phyloP scores from a whole-genome alignment of 2,888 invertebrate species.

The Tetramorium bicarinatum region DNA sequence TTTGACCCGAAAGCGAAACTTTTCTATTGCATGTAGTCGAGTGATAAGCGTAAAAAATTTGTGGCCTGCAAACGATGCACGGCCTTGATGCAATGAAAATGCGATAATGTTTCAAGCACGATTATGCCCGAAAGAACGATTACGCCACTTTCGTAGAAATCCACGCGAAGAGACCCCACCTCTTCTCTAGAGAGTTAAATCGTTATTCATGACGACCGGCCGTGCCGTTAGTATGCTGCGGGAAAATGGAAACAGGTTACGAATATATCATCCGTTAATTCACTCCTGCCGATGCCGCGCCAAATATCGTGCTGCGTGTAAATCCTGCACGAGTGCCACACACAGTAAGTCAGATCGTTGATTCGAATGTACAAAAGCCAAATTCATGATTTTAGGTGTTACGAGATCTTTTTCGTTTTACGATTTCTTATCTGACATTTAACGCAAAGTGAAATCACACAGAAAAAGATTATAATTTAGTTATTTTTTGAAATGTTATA shows the following conservation, averaged over 20 bases:
- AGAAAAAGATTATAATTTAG: background rate
- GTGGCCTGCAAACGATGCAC: background rate
- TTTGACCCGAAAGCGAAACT: slow-evolving; percentile 12
- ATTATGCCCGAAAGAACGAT: slow-evolving; percentile 48
- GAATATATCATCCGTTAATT: slow-evolving; percentile 57
- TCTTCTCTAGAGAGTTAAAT: slow-evolving; percentile 45
- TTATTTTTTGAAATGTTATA: background rate
- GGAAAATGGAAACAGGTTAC: slow-evolving; percentile 55
- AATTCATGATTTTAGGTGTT: slow-evolving; percentile 4
- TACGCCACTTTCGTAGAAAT: slow-evolving; percentile 48
- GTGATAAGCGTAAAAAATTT: slow-evolving; percentile 10
- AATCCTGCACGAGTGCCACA: slow-evolving; percentile 8
- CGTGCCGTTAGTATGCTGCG: slow-evolving; percentile 50
- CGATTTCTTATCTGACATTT: slow-evolving; percentile 13
- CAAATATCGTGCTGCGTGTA: slow-evolving; percentile 26
- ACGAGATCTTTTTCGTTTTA: slow-evolving; percentile 3
- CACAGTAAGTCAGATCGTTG: background rate
- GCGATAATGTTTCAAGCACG: slow-evolving; percentile 35
- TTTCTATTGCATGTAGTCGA: background rate
- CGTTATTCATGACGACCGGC: slow-evolving; percentile 44
- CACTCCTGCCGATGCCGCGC: slow-evolving; percentile 35
- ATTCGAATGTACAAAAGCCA: slow-evolving; percentile 9
- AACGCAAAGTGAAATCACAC: background rate
- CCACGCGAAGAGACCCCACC: background rate
- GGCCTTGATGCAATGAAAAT: slow-evolving; percentile 43